Base-by-base conservation (phyloP, 2,113 vertebrate species). In the Eulemur rufifrons region DNA sequence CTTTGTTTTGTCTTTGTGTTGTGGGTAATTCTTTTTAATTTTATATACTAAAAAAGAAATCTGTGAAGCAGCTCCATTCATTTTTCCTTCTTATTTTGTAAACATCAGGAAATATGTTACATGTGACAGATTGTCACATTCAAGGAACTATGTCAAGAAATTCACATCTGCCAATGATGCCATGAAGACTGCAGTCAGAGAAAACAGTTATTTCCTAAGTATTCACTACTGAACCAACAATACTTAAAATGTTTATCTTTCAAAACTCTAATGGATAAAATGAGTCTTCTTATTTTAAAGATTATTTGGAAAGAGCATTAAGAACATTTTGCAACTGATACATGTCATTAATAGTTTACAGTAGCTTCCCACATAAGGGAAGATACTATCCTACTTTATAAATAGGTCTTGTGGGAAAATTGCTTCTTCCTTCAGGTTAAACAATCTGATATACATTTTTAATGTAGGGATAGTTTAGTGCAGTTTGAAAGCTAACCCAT, bases 401-500 rank as follows among this genome's bases (percentile, higher is more conserved):
- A 96, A 86, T 90, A 97, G 94, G 74, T 94, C 87, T 95, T 88
- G 66, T 96, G 91, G 96, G 96, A 94, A 96, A 93, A 94, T 47
- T 74, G 42, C 21, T 96, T 95, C 56, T 84, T 95, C 90, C 87
- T 74, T 94, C 64, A 73, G 39, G 87, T 68, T 87, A 97, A 97
- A 94, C 85, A 97, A 95, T 71, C 84, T 91, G 47, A 90, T 71
- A 89, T 96, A n/a, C 93, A 92, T 95, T 98, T 97, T 97, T 95
- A 96, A 97, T 96, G 90, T 63, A 85, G 87, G 63, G 39, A 87
- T 97, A 95, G 63, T 94, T 85, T 84, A 84, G 80, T 45, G 63
- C 47, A 85, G 71, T 94, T 94, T 93, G 95, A 96, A 97, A 95
- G 64, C 42, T 90, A 95, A 85, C 23, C 69, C 77, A 52, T n/a